Base-by-base conservation (phyloP, 2,888 invertebrate species). In the Nebria brevicollis region DNA sequence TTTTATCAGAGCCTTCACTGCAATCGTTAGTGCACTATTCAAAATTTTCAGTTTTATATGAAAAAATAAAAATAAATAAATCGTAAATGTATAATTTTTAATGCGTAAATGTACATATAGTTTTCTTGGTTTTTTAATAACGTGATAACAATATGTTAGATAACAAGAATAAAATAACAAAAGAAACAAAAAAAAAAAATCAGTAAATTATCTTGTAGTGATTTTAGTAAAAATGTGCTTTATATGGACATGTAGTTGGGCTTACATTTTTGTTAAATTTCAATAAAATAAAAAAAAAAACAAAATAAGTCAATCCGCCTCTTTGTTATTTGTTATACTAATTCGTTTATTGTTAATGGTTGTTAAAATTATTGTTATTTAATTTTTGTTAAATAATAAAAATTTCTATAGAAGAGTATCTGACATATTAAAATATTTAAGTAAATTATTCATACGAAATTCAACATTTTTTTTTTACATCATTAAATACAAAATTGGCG, bases 191-290 rank as follows among this genome's bases (percentile, higher is more conserved):
- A 73, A 73, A 73, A 73, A 42, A 10, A 73, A 73, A 72, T 25
- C 72, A 72, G 15, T 66, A 66, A 70, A 26, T 41, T 73, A 41
- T 42, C 74, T 75, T 54, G 75, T 80, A 80, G 80, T 20, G 20
- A 75, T 72, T 54, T 54, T 80, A 80, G 80, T 70, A 70, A 80
- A 64, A 73, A 75, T 80, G 80, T 80, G 80, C 80, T 80, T 80
- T 80, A 80, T 34, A 80, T 80, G 80, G 80, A 78, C 43, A 43
- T 68, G 80, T 75, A 79, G 79, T 43, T 26, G 54, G 75, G 79
- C 79, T 79, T 79, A 72, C 75, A 64, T 15, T 80, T 80, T 80
- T 74, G 79, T 79, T 79, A 75, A 74, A 74, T 43, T 74, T n/a
- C 42, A 41, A 54, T 54, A 54, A 54, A 54, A 42, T 20, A 41